Evolutionary conservation across 2,113 vertebrate species (phyloP).

Genomic region (Microcebus tavaratra): DNA sequence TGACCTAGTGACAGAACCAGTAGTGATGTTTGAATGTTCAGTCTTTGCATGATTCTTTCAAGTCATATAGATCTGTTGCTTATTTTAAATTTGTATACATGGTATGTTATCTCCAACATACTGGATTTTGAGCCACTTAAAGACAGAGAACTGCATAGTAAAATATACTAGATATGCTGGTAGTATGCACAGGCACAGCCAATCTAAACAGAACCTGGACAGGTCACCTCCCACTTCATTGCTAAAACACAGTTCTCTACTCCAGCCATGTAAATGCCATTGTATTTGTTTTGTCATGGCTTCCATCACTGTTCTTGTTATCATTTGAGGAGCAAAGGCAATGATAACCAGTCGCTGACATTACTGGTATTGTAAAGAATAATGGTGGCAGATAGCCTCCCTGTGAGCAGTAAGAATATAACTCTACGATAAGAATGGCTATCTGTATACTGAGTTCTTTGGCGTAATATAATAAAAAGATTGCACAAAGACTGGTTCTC

Average conservation of each 20-base stretch:
- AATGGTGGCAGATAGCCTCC: not conserved
- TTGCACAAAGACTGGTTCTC: not conserved
- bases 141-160: not conserved
- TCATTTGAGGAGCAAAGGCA: not conserved
- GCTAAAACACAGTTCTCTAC: not conserved
- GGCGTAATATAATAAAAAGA: conserved; percentile 25
- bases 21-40: not conserved
- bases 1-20: not conserved
- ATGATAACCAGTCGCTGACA: not conserved
- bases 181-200: not conserved
- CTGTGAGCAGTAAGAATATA: not conserved
- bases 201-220: not conserved
- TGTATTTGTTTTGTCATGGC: not conserved
- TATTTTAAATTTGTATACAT: not conserved
- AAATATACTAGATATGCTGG: not conserved
- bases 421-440: not conserved
- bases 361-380: not conserved
- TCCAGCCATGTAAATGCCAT: not conserved
- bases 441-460: not conserved
- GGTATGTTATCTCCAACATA: not conserved
- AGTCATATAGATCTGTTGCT: not conserved
- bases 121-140: not conserved
- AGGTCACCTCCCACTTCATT: not conserved
- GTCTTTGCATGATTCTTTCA: not conserved
- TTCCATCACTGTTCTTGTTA: not conserved